Percentiles rank a stretch among this genome's conserved stretches.
Conservation (phyloP, 2,113 vertebrate species). For the Megaceryle maxima region DNA sequence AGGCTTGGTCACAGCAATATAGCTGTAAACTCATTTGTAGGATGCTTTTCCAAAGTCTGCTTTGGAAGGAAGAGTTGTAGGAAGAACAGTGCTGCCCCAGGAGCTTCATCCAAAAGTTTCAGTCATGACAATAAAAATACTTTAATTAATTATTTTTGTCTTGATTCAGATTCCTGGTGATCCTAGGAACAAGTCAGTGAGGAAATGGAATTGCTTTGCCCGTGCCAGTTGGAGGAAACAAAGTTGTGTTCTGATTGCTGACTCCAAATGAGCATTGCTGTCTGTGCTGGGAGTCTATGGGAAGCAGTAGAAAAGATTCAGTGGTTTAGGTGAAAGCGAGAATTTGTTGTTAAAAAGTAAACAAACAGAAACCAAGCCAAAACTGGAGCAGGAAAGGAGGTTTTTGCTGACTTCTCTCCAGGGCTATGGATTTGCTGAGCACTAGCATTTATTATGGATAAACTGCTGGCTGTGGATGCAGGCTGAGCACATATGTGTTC, state of each 20-base stretch:
- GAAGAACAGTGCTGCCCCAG: background rate
- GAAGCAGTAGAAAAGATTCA: background rate
- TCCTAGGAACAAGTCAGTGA: background rate
- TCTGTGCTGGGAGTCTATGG: background rate
- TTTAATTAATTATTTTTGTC: background rate
- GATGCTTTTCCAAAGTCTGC: background rate
- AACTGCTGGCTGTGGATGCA: background rate
- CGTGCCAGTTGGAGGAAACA: background rate
- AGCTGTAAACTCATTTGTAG: background rate
- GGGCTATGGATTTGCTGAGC: background rate
- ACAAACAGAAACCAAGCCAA: background rate
- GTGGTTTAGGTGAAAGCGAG: background rate
- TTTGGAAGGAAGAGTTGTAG: background rate
- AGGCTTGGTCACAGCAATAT: background rate
- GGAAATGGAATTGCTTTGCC: background rate
- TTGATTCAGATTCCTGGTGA: background rate
- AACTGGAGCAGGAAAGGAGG: background rate
- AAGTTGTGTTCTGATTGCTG: background rate
- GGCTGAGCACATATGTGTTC: background rate
- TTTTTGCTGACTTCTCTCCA: background rate
- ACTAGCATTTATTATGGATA: background rate
- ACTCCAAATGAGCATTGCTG: background rate
- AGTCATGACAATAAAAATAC: background rate
- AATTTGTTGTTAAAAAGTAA: background rate
- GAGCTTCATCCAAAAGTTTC: background rate